Evolutionary conservation across 2,797 vertebrate species (phyloP).

Genomic region (Psittacula echo): DNA sequence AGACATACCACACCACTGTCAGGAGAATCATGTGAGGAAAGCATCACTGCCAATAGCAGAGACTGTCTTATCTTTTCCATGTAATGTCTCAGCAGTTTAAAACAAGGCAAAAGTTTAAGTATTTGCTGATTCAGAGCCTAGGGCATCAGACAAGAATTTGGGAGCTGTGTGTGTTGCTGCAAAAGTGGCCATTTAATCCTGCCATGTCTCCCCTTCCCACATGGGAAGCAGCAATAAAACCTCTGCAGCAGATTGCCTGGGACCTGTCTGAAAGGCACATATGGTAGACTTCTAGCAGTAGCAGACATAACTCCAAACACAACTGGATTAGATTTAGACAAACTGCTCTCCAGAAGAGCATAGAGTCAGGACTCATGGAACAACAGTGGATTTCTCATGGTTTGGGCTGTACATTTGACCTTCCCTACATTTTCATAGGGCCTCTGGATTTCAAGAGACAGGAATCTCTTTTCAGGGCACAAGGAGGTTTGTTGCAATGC

Average conservation of each 20-base stretch:
- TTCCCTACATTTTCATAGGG: neutral
- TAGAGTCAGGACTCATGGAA: neutral
- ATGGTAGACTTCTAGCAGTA: neutral
- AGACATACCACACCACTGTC: neutral
- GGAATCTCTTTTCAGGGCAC: neutral
- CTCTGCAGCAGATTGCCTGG: neutral
- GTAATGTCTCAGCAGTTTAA: neutral
- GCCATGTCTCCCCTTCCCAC: rapidly evolving
- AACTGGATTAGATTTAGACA: neutral
- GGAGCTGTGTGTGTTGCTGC: neutral
- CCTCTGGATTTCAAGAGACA: neutral
- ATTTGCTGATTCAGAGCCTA: neutral
- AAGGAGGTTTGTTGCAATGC: neutral
- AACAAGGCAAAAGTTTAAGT: neutral
- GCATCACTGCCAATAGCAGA: neutral
- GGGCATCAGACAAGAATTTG: neutral
- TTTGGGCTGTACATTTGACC: neutral
- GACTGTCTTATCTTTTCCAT: neutral
- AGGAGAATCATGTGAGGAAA: neutral
- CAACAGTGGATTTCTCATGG: neutral
- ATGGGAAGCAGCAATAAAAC: neutral
- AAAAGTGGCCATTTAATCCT: neutral
- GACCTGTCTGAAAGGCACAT: neutral
- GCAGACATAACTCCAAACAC: neutral
- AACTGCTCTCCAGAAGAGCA: neutral